Evolutionary conservation across 2,888 invertebrate genomes (phyloP).

Genomic region (Nysson spinosus): DNA sequence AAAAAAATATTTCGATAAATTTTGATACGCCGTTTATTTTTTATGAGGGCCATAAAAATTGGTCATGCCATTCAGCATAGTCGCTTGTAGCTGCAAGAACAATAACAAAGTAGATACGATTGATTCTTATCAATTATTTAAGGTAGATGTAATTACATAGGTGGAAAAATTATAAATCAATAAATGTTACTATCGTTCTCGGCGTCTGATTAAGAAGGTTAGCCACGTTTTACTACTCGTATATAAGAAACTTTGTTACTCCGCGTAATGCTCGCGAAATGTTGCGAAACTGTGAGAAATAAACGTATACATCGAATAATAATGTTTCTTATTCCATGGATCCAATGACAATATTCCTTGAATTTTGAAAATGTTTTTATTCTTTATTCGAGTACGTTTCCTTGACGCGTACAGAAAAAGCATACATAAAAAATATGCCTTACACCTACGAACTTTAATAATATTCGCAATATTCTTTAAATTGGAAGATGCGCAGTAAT

Average conservation of each 20-base stretch:
- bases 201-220: too few relatives aligned
- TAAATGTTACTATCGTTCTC: too few relatives aligned
- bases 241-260: too few relatives aligned
- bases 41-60: background rate
- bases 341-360: conserved; percentile 12
- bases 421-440: conserved; percentile 78
- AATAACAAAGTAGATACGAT: background rate
- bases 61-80: conserved; percentile 42
- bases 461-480: conserved; percentile 49
- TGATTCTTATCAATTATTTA: background rate
- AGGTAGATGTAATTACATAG: background rate
- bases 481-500: conserved; percentile 75
- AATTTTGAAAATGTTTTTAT: conserved; percentile 56
- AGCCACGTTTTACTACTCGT: too few relatives aligned
- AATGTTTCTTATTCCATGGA: too few relatives aligned
- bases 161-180: too few relatives aligned
- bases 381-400: conserved; percentile 61
- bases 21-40: conserved; percentile 12
- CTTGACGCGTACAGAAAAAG: conserved; percentile 77
- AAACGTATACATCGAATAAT: too few relatives aligned
- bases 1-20: background rate
- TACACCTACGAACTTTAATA: conserved; percentile 66
- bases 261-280: too few relatives aligned
- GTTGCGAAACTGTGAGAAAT: too few relatives aligned
- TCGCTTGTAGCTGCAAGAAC: conserved; percentile 12